Conservation (phyloP, 1,140 invertebrate genomes). For the Macrobrachium rosenbergii region DNA sequence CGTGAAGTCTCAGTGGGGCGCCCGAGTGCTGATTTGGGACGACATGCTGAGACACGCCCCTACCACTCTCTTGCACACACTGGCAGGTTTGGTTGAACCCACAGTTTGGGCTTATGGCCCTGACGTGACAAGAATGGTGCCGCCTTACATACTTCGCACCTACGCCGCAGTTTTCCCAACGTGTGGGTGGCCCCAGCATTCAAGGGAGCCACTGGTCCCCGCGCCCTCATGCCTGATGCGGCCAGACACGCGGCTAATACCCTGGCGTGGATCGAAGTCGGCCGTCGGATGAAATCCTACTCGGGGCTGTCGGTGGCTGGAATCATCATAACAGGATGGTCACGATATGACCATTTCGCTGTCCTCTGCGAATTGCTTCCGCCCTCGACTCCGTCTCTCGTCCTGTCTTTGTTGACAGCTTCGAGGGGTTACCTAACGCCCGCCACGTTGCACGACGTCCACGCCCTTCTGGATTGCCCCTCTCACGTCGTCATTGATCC, state of each 20-base stretch:
- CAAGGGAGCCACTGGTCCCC: slow-evolving; percentile 72
- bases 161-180: slow-evolving; percentile 72
- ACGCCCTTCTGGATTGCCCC: slow-evolving; percentile 61
- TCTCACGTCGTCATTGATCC: slow-evolving; percentile 49
- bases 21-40: slow-evolving; percentile 74
- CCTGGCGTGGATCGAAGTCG: slow-evolving; percentile 70
- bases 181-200: slow-evolving; percentile 76
- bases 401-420: slow-evolving; percentile 67
- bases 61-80: slow-evolving; percentile 64
- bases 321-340: slow-evolving; percentile 73
- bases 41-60: slow-evolving; percentile 73
- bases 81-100: slow-evolving; percentile 69
- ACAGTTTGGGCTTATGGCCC: slow-evolving; percentile 71
- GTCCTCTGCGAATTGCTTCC: slow-evolving; percentile 78
- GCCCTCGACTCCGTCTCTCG: slow-evolving; percentile 75
- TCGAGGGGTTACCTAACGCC: slow-evolving; percentile 61
- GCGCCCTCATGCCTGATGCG: slow-evolving; percentile 71
- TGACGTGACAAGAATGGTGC: slow-evolving; percentile 68
- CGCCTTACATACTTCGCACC: slow-evolving; percentile 68
- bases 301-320: slow-evolving; percentile 69
- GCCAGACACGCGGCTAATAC: slow-evolving; percentile 72
- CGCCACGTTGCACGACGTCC: slow-evolving; percentile 36
- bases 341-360: slow-evolving; percentile 79
- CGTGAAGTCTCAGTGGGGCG: slow-evolving; percentile 67
- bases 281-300: slow-evolving; percentile 70